phyloP scores from a whole-genome alignment of 30 jellyfish, hydroid and myxozoan genomes.

The Rhopilema esculentum region DNA sequence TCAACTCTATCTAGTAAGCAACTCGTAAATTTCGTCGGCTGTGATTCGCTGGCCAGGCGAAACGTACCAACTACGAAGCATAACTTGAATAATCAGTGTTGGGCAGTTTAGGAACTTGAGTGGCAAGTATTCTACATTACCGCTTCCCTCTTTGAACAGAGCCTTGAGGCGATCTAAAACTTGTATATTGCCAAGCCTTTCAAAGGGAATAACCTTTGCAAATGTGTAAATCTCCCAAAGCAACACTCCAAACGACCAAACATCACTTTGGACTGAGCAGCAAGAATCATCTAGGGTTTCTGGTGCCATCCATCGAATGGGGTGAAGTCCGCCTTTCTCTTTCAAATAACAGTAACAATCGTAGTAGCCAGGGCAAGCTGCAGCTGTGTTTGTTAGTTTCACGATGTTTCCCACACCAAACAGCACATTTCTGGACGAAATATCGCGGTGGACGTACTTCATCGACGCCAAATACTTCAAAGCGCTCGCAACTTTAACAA shows the following conservation, averaged over 20 bases:
- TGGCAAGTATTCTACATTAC: conserved; percentile 64
- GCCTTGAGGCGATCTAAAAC: conserved; percentile 62
- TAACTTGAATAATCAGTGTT: conserved; percentile 36
- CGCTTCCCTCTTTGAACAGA: conserved; percentile 29
- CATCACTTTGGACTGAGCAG: conserved; percentile 69
- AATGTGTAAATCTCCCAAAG: conserved; percentile 85
- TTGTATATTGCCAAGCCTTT: conserved; percentile 53
- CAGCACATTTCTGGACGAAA: conserved; percentile 74
- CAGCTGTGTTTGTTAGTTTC: conserved; percentile 82
- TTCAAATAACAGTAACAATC: conserved; percentile 80
- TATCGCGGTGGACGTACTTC: conserved; percentile 73
- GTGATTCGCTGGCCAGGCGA: conserved; percentile 63
- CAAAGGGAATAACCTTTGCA: conserved; percentile 70
- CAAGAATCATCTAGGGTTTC: conserved; percentile 56
- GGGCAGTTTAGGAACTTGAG: conserved; percentile 75
- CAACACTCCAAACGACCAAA: conserved; percentile 85
- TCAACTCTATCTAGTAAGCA: conserved; percentile 15
- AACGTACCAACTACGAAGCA: conserved; percentile 79
- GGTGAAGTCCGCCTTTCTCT: conserved; percentile 68
- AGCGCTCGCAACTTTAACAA: conserved; percentile 65
- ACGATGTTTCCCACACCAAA: conserved; percentile 70
- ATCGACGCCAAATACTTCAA: conserved; percentile 74
- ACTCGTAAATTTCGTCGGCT: conserved; percentile 71
- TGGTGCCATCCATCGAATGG: conserved; percentile 91
- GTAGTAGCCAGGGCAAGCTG: conserved; percentile 82